Percentiles rank a stretch among this genome's conserved stretches.
Evolutionary conservation across 2,888 invertebrate species (phyloP).

Genomic region (Blera fallax): DNA sequence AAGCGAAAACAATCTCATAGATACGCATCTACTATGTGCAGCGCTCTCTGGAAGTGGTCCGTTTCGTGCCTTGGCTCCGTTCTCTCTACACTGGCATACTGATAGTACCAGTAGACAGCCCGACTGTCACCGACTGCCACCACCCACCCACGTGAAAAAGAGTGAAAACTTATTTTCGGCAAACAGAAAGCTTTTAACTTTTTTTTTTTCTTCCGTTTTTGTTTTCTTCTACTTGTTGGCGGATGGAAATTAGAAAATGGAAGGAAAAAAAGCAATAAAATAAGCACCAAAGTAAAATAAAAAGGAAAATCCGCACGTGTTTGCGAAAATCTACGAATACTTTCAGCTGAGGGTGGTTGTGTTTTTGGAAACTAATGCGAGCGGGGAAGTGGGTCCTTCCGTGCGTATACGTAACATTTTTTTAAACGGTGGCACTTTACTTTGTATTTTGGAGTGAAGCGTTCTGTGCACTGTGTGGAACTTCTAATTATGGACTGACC

Average conservation of each 20-base stretch:
- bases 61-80: conserved; percentile 27
- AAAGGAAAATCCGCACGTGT: conserved; percentile 22
- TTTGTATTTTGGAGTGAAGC: neutral
- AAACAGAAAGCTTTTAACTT: conserved; percentile 53
- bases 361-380: neutral
- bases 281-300: neutral
- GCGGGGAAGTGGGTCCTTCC: neutral
- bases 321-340: neutral
- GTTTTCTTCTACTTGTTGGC: conserved; percentile 13
- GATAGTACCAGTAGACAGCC: conserved; percentile 22
- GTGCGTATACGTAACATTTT: conserved; percentile 58
- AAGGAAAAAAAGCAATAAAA: neutral
- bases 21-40: conserved; percentile 32
- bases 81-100: conserved; percentile 42
- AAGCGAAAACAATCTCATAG: conserved; percentile 36
- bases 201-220: conserved; percentile 3
- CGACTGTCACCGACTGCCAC: conserved; percentile 15
- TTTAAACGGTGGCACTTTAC: neutral
- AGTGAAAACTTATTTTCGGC: conserved; percentile 64
- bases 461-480: conserved; percentile 12
- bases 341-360: neutral
- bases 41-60: neutral
- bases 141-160: conserved; percentile 26
- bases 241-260: conserved; percentile 11
- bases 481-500: conserved; percentile 46